Percentiles rank a stretch among this genome's conserved stretches.
Conservation (phyloP, 1,140 invertebrate genomes). For the Pogonus chalceus region DNA sequence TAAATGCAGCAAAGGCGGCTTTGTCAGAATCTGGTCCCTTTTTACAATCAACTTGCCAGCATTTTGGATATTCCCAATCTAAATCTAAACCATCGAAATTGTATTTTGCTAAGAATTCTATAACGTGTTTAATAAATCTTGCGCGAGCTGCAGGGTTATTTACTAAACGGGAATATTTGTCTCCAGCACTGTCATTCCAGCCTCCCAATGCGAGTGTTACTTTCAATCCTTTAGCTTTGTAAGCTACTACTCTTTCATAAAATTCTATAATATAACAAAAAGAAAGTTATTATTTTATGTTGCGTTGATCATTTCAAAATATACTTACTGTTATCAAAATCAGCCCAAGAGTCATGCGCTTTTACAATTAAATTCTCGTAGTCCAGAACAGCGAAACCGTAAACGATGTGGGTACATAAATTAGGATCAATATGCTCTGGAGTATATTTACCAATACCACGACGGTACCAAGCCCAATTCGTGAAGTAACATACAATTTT, state of each 20-base stretch:
- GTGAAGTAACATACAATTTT: constrained; percentile 87
- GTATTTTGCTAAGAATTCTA: constrained; percentile 70
- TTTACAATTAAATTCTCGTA: constrained; percentile 65
- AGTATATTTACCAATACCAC: constrained; percentile 65
- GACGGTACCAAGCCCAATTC: constrained; percentile 90
- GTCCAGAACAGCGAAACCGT: constrained; percentile 82
- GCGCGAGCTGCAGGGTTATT: constrained; percentile 58
- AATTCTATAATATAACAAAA: constrained; percentile 47
- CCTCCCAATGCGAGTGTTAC: constrained; percentile 76
- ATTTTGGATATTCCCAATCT: constrained; percentile 88
- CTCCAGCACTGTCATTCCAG: constrained; percentile 81
- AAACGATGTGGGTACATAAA: constrained; percentile 84
- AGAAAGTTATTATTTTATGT: not conserved
- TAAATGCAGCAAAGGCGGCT: constrained; percentile 58
- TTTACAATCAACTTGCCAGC: constrained; percentile 77
- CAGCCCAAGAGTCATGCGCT: constrained; percentile 81
- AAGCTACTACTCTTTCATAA: constrained; percentile 68
- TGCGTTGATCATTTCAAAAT: constrained; percentile 4
- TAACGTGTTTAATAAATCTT: constrained; percentile 61
- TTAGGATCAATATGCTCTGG: constrained; percentile 78
- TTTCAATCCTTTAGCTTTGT: constrained; percentile 70
- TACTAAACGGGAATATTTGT: constrained; percentile 74
- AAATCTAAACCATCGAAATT: constrained; percentile 81
- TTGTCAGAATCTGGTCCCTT: constrained; percentile 77
- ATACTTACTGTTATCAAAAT: constrained; percentile 69